These are phyloP conservation scores for Drosophila ustulata DNA, from an alignment of 2,888 invertebrate genomes.

Conservation along the genomic window DNA sequence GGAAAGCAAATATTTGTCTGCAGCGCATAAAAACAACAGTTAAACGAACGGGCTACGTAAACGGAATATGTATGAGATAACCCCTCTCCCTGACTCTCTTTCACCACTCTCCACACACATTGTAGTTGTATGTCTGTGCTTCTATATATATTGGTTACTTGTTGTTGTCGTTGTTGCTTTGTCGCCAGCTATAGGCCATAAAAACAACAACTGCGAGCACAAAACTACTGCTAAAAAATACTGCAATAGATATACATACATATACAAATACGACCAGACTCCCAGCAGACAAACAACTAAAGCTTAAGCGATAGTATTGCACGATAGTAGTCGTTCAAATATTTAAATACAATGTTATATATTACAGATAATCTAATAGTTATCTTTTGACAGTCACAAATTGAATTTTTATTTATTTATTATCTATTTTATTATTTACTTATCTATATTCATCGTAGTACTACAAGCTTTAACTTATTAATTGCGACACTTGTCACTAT, in stretches of 20 bases:
- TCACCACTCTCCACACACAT: background rate
- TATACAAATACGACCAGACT: background rate
- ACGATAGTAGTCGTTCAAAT: background rate
- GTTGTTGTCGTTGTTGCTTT: constrained; percentile 55
- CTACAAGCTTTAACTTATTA: too few relatives aligned
- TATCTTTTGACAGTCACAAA: too few relatives aligned
- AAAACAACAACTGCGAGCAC: constrained; percentile 56
- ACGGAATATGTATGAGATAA: constrained; percentile 80
- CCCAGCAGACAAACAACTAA: background rate
- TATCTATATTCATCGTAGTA: too few relatives aligned
- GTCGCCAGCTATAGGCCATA: constrained; percentile 64
- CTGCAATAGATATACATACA: constrained; percentile 9
- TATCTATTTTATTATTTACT: too few relatives aligned
- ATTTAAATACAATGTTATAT: too few relatives aligned
- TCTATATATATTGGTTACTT: constrained; percentile 42
- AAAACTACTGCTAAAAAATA: constrained; percentile 75
- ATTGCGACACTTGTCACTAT: too few relatives aligned
- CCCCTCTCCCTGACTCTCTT: constrained; percentile 16
- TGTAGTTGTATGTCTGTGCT: constrained; percentile 23
- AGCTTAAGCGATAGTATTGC: background rate
- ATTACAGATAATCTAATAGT: too few relatives aligned
- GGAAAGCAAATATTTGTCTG: constrained; percentile 85
- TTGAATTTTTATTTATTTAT: too few relatives aligned
- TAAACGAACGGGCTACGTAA: constrained; percentile 83
- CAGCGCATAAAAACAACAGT: constrained; percentile 84